phyloP scores from a whole-genome alignment of 2,797 vertebrate genomes.

The Aphelocoma californica region DNA sequence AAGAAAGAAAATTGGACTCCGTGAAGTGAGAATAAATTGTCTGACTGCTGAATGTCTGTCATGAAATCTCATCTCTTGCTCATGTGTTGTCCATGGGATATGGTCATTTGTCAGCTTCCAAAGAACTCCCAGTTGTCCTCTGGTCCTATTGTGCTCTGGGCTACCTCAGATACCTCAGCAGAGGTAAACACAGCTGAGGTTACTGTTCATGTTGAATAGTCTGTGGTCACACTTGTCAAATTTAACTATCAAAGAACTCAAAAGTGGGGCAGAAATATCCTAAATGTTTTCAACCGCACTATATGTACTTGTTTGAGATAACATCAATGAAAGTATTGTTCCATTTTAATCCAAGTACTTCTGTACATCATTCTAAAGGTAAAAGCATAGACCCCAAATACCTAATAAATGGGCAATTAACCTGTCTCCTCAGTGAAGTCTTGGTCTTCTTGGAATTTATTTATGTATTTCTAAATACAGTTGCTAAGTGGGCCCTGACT shows the following conservation, averaged over 20 bases:
- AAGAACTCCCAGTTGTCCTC: accelerated
- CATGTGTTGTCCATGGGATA: accelerated
- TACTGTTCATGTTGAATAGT: accelerated
- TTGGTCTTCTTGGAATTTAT: neutral
- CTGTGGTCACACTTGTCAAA: neutral
- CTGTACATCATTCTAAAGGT: neutral
- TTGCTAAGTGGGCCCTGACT: neutral
- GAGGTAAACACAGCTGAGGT: neutral
- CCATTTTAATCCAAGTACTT: neutral
- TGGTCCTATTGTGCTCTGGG: neutral
- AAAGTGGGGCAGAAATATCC: neutral
- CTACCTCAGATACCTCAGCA: neutral
- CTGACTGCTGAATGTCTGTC: neutral
- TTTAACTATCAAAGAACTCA: neutral
- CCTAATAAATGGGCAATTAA: neutral
- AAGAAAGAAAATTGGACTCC: neutral
- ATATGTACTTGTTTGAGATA: neutral
- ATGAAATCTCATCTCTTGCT: neutral
- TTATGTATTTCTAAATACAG: neutral
- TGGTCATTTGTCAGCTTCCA: neutral
- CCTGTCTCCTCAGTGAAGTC: neutral
- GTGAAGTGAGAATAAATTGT: neutral
- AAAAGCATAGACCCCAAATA: neutral
- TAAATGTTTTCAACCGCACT: neutral
- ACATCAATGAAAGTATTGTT: accelerated